These are phyloP conservation scores for Tragulus kanchil DNA, from an alignment of 2,113 vertebrate species.

Conservation along the genomic window DNA sequence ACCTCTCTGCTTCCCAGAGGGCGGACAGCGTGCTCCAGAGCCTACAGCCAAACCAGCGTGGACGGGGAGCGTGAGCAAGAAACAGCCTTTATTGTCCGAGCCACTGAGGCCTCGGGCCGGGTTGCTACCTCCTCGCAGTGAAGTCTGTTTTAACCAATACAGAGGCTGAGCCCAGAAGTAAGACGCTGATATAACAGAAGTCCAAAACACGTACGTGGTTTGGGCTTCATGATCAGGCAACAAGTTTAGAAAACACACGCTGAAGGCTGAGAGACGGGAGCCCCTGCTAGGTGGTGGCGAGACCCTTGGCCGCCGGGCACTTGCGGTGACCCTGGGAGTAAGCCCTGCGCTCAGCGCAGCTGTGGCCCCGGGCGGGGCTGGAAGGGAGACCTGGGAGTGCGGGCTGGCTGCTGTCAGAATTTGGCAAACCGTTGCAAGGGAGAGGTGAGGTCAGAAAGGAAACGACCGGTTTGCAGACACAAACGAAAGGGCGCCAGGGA, in stretches of 20 bases:
- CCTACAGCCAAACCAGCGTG: not conserved
- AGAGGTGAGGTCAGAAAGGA: not conserved
- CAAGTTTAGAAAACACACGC: rapidly evolving
- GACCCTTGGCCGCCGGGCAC: no score
- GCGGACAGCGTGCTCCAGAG: rapidly evolving
- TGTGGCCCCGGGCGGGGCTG: not conserved
- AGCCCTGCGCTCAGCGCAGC: rapidly evolving
- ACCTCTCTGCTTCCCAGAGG: not conserved
- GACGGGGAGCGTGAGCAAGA: not conserved
- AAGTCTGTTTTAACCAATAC: rapidly evolving
- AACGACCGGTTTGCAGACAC: not conserved
- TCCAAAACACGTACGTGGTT: not conserved
- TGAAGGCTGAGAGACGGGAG: not conserved
- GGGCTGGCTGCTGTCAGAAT: not conserved
- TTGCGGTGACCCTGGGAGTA: not conserved
- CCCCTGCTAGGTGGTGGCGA: rapidly evolving
- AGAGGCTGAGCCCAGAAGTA: rapidly evolving
- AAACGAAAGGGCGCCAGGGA: not conserved
- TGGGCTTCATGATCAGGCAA: not conserved
- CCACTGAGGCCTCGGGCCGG: rapidly evolving
- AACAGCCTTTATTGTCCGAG: no score
- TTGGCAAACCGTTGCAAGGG: rapidly evolving
- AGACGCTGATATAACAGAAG: no score
- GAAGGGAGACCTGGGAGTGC: rapidly evolving
- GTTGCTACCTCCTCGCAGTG: not conserved